These are phyloP conservation scores for Oryzias dopingdopingensis DNA, from an alignment of 2,797 vertebrate genomes.

Conservation along the genomic window DNA sequence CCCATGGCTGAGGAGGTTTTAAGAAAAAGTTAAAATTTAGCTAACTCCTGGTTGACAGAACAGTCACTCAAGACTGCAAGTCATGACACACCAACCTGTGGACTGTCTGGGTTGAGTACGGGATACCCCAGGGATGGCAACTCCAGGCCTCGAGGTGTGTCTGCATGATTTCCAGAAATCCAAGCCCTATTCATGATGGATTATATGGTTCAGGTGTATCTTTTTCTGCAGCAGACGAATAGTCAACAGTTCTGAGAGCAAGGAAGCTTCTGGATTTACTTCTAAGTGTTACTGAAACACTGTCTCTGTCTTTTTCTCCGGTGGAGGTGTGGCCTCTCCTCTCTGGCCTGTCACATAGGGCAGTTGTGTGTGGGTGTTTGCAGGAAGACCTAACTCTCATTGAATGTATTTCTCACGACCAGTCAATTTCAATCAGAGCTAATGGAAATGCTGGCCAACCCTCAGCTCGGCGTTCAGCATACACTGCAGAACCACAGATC, in stretches of 20 bases:
- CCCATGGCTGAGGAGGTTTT: too few species aligned
- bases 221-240: slow-evolving; percentile 39
- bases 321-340: slow-evolving; percentile 46
- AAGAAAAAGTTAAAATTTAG: too few species aligned
- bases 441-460: slow-evolving; percentile 85
- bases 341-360: slow-evolving; percentile 62
- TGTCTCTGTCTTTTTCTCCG: slow-evolving; percentile 18
- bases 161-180: too few species aligned
- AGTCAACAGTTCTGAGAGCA: slow-evolving; percentile 35
- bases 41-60: too few species aligned
- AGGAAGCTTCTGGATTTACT: slow-evolving; percentile 50
- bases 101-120: too few species aligned
- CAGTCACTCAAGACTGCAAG: too few species aligned
- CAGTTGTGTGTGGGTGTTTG: slow-evolving; percentile 29
- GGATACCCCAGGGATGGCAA: too few species aligned
- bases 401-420: slow-evolving; percentile 72
- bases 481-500: slow-evolving; percentile 18
- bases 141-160: too few species aligned
- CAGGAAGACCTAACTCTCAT: slow-evolving; percentile 68
- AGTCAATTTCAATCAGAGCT: slow-evolving; percentile 83
- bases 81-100: too few species aligned
- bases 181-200: too few species aligned
- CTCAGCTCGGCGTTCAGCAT: slow-evolving; percentile 60
- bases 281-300: slow-evolving; percentile 62
- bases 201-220: slow-evolving; percentile 28